phyloP scores from a whole-genome alignment of 2,797 vertebrate species.

The Rallus crepitans region DNA sequence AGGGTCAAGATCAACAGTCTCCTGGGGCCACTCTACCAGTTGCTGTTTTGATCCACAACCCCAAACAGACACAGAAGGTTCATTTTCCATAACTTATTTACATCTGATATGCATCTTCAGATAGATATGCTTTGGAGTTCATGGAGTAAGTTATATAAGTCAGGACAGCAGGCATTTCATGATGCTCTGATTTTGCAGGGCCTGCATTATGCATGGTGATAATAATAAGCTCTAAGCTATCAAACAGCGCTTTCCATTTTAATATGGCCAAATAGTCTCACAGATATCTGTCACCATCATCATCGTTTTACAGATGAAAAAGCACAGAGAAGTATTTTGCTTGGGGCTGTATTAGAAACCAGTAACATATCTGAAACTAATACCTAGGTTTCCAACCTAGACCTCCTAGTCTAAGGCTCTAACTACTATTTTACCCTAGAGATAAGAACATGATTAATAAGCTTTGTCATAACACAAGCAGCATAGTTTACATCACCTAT shows the following conservation, averaged over 20 bases:
- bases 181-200: neutral
- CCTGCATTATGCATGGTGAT: neutral
- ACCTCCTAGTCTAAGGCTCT: neutral
- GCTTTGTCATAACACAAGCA: neutral
- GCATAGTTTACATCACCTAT: neutral
- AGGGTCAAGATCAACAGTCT: neutral
- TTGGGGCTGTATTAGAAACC: neutral
- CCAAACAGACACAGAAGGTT: neutral
- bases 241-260: neutral
- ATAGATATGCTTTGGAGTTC: neutral
- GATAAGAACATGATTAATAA: neutral
- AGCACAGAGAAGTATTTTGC: neutral
- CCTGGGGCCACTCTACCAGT: neutral
- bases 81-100: neutral
- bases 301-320: constrained; percentile 37
- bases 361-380: neutral
- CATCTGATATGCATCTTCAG: neutral
- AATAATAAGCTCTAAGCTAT: constrained; percentile 23
- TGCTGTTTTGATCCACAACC: neutral
- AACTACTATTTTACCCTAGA: neutral
- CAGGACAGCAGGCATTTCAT: neutral
- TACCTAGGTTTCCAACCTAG: neutral
- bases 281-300: neutral
- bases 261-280: neutral
- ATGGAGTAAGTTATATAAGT: neutral